These are phyloP conservation scores for Cirrhinus molitorella DNA, from an alignment of 2,797 vertebrate species.

Conservation along the genomic window DNA sequence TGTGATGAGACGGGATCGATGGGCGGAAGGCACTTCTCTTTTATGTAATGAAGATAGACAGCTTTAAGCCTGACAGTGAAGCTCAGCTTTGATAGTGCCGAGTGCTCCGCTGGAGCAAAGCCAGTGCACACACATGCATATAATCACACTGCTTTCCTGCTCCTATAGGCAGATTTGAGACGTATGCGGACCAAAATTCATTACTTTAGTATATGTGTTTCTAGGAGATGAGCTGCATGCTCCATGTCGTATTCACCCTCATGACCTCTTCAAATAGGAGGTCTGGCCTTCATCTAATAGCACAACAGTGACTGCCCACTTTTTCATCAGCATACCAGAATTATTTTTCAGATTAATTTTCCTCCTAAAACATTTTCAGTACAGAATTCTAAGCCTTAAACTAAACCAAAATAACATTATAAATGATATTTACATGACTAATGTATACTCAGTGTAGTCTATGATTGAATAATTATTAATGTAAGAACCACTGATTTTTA, in stretches of 20 bases:
- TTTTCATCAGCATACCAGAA: conserved; percentile 17
- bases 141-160: conserved; percentile 26
- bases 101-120: conserved; percentile 54
- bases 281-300: conserved; percentile 26
- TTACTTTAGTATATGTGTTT: conserved; percentile 3
- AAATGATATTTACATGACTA: too few relatives aligned
- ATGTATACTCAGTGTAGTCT: too few relatives aligned
- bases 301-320: background rate
- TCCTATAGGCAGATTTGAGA: conserved; percentile 13
- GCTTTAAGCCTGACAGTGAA: conserved; percentile 42
- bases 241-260: background rate
- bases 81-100: conserved; percentile 22
- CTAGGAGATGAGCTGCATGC: background rate
- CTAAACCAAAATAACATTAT: background rate
- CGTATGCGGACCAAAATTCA: background rate
- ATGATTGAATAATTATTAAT: too few relatives aligned
- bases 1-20: background rate
- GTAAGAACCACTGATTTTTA: too few relatives aligned
- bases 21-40: conserved; percentile 1
- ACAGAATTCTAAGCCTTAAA: background rate
- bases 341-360: background rate
- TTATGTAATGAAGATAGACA: conserved; percentile 46
- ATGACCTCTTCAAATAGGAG: conserved; percentile 7
- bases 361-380: background rate
- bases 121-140: conserved; percentile 31